Conservation (phyloP, 2,888 invertebrate genomes). For the Tipula helvola region DNA sequence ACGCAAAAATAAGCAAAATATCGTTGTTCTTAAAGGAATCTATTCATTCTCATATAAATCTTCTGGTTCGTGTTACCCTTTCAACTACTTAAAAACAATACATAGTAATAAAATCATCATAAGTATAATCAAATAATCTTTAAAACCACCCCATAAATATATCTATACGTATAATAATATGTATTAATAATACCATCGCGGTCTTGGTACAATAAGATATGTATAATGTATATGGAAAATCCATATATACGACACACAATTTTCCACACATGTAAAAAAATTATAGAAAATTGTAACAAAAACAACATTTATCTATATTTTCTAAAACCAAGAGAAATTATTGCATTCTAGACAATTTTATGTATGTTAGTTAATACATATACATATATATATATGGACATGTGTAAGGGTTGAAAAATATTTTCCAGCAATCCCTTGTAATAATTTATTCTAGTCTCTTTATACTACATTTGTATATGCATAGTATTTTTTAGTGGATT, state of each 20-base stretch:
- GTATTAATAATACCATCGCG: background rate
- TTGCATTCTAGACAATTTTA: background rate
- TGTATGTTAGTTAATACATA: background rate
- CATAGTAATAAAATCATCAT: background rate
- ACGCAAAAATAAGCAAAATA: background rate
- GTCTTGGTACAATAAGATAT: background rate
- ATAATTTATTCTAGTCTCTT: background rate
- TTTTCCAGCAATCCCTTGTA: background rate
- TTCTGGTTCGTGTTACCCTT: background rate
- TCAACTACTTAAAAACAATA: background rate
- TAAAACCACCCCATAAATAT: background rate
- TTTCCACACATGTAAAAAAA: background rate
- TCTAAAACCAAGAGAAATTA: background rate
- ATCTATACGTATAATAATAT: background rate
- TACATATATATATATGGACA: background rate
- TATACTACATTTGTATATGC: background rate
- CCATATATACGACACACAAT: background rate
- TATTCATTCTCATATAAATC: background rate
- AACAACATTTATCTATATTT: background rate
- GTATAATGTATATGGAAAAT: background rate
- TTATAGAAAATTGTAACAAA: background rate
- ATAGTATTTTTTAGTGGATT: background rate
- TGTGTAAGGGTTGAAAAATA: background rate
- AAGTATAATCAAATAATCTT: background rate
- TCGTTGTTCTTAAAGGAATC: background rate